phyloP scores from a whole-genome alignment of 2,888 invertebrate genomes.

The Pseudococcus longispinus region DNA sequence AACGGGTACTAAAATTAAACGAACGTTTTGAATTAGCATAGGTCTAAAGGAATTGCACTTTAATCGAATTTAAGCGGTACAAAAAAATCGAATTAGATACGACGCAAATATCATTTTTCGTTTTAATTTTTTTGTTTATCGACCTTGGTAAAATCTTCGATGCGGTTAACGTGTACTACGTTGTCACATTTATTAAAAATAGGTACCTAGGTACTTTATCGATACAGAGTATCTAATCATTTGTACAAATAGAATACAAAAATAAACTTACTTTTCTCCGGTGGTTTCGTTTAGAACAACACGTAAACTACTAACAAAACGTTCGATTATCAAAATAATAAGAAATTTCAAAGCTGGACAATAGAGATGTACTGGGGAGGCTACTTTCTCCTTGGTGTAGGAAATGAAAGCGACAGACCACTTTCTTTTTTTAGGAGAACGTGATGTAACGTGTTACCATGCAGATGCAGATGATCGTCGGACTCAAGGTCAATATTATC shows the following conservation, averaged over 20 bases:
- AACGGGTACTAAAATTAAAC: neutral
- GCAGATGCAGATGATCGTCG: neutral
- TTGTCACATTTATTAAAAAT: neutral
- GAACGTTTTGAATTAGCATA: too few relatives aligned
- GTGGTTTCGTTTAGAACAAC: neutral
- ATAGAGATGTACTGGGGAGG: conserved; percentile 7
- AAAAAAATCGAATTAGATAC: neutral
- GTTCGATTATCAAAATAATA: conserved; percentile 18
- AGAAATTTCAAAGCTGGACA: conserved; percentile 15
- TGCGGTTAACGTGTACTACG: neutral
- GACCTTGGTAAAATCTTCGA: neutral
- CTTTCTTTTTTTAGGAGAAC: conserved; percentile 23
- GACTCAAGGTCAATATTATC: neutral
- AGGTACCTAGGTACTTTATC: too few relatives aligned
- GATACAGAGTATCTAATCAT: neutral
- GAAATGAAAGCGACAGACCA: conserved; percentile 25
- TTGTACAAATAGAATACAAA: neutral
- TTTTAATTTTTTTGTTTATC: neutral
- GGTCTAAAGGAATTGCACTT: too few relatives aligned
- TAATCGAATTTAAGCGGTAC: neutral
- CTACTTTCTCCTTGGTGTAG: conserved; percentile 23
- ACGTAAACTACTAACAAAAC: conserved; percentile 27
- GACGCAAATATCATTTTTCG: neutral
- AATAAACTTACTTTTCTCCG: neutral
- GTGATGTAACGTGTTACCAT: conserved; percentile 26